These are phyloP conservation scores for Tiaroga cobitis DNA, from an alignment of 2,797 vertebrate species.

Conservation along the genomic window DNA sequence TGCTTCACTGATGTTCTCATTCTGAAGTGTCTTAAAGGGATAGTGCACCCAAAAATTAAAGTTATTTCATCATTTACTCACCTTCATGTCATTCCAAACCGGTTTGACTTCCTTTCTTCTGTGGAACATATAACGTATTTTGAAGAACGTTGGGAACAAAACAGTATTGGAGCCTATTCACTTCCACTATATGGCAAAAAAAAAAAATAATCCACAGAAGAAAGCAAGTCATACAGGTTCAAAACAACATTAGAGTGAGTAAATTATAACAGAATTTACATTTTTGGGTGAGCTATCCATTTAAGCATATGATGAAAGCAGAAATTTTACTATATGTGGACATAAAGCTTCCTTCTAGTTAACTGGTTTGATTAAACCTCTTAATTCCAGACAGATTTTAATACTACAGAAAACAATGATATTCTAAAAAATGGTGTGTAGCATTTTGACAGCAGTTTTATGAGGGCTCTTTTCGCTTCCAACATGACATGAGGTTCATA, in stretches of 20 bases:
- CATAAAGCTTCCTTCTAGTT: too few relatives aligned
- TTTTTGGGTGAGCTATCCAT: background rate
- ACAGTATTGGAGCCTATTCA: background rate
- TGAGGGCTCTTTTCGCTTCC: background rate
- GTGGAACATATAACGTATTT: background rate
- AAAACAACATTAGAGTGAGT: background rate
- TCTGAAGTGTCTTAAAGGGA: conserved; percentile 2
- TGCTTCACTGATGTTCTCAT: background rate
- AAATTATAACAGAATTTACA: background rate
- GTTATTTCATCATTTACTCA: background rate
- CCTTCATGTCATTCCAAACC: background rate
- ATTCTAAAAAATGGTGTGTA: background rate
- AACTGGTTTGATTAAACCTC: background rate
- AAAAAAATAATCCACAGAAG: background rate
- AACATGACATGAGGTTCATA: background rate
- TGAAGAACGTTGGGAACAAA: background rate
- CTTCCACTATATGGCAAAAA: background rate
- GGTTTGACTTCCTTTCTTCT: background rate
- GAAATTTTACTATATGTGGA: background rate
- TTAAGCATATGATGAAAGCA: background rate
- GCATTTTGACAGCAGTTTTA: background rate
- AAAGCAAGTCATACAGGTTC: background rate
- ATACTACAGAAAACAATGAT: background rate
- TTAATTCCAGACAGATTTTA: background rate
- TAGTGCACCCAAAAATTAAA: background rate